Evolutionary conservation across 1,140 invertebrate genomes (phyloP), one percentile per base, ranked within the genome.

Genomic region (Ridgeia piscesae): DNA sequence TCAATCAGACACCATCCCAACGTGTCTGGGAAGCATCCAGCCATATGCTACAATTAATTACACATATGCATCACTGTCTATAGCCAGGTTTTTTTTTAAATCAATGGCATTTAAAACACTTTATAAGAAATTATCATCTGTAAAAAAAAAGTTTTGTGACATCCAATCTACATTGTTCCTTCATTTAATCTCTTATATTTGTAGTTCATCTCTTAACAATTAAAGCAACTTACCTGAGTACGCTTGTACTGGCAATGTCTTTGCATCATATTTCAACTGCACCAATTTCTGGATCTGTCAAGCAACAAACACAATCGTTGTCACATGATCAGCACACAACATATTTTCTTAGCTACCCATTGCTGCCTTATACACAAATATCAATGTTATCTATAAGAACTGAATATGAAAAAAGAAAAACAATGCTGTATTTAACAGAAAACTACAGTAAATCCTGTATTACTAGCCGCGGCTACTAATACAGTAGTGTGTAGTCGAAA

Each of bases 261-360:
- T 96, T 4, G 94, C 88, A 92, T 96, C 96, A 94, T 94, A 96
- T 93, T 96, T 96, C 11, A 94, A 93, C 58, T 94, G 42, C 17
- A 93, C 35, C 89, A 94, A 94, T 93, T 95, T 96, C 93, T 95
- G 95, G 77, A 96, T 95, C 95, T 96, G 93, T 34, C 17, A 77
- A 14, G 27, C 27, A 21, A 21, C 14, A 77, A 77, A 27, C 11
- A 27, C 42, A 42, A 42, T 42, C 42, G 17, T 77, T 77, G 27
- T 77, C 14, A 77, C 17, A 21, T 27, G 14, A 77, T 77, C 58
- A 77, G 58, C 4, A 21, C 58, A 77, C 11, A 21, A 2, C 27
- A 21, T 77, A 77, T 77, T 77, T 77, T 31, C 27, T 31, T 27
- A 77, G 17, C 11, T 77, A 77, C 11, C 11, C 4, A 42, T 42